Percentiles rank a stretch among this genome's conserved stretches.
phyloP scores from a whole-genome alignment of 2,797 vertebrate species.

The Hemitrygon akajei region DNA sequence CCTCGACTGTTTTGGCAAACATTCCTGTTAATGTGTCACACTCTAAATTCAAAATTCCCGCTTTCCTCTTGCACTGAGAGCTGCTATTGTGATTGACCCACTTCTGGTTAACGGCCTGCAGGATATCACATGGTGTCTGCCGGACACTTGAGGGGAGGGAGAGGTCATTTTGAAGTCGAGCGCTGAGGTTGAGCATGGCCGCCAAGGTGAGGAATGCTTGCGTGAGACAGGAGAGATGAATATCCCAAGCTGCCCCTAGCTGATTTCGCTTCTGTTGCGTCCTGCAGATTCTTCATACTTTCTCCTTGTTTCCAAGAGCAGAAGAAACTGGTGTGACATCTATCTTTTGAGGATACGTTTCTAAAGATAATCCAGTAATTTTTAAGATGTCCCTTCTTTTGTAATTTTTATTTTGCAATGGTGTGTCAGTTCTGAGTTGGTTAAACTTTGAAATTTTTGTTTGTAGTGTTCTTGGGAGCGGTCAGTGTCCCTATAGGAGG shows the following conservation, averaged over 20 bases:
- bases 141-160: neutral
- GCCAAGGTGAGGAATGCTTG: neutral
- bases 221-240: no score
- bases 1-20: no score
- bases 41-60: neutral
- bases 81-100: no score
- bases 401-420: neutral
- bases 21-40: neutral
- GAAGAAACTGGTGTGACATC: neutral
- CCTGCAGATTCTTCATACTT: no score
- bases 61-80: neutral
- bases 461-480: neutral
- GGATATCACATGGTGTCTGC: neutral
- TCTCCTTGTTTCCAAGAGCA: neutral
- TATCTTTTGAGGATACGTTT: neutral
- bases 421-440: neutral
- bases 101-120: neutral
- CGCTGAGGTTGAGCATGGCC: neutral
- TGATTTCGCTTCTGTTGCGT: neutral
- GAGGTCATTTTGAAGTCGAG: neutral
- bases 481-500: neutral
- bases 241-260: no score
- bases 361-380: neutral
- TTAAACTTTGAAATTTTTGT: neutral
- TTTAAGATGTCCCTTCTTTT: neutral